Evolutionary conservation across 2,113 vertebrate genomes (phyloP).

Genomic region (Herpetotheres cachinnans): DNA sequence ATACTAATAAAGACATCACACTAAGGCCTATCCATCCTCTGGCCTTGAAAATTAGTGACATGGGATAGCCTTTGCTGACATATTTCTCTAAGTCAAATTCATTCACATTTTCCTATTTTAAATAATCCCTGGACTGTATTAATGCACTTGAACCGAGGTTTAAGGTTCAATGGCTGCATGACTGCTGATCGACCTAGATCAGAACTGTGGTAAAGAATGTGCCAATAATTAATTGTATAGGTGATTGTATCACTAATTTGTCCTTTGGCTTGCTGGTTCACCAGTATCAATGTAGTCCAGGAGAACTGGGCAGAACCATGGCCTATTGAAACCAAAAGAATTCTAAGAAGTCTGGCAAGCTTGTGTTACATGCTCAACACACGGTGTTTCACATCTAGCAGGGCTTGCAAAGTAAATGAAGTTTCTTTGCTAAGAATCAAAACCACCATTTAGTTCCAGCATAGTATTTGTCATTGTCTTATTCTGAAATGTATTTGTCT

Average conservation of each 20-base stretch:
- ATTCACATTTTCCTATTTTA: background rate
- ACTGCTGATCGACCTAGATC: background rate
- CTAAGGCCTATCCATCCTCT: background rate
- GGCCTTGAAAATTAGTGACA: background rate
- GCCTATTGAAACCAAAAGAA: background rate
- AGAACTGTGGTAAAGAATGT: background rate
- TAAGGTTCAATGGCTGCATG: background rate
- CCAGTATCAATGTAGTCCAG: background rate
- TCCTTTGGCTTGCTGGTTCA: background rate
- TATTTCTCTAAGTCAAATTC: background rate
- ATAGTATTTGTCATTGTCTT: background rate
- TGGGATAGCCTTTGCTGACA: background rate
- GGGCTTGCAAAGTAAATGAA: background rate
- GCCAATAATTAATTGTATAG: background rate
- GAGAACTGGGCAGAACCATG: background rate
- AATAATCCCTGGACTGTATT: background rate
- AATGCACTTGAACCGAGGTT: background rate
- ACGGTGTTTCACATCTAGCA: background rate
- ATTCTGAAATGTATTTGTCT: background rate
- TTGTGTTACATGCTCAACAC: background rate
- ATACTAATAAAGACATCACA: background rate
- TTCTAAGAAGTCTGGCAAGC: background rate
- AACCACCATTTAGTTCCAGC: background rate
- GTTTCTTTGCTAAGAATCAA: background rate
- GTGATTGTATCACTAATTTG: fast-evolving